A percentile compares a stretch with the other conserved stretches of the same genome.
Evolutionary conservation across 1,140 invertebrate genomes (phyloP).

Genomic region (Trichonephila inaurata): DNA sequence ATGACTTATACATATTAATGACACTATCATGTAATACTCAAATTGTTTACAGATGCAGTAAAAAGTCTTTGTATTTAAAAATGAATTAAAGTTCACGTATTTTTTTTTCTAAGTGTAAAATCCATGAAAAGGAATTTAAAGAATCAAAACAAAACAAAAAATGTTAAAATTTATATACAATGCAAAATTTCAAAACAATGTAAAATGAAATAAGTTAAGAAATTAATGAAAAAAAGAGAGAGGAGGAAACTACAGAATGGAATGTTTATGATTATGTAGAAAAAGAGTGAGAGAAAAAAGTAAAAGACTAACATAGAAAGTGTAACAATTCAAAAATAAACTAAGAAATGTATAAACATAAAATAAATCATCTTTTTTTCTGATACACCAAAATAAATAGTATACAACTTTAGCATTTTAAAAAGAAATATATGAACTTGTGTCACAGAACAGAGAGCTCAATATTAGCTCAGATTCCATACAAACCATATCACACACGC

Average conservation of each 20-base stretch:
- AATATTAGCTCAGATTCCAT: no score
- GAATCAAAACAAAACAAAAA: background rate
- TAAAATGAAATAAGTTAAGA: constrained; percentile 1
- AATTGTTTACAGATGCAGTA: no score
- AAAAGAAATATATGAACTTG: background rate
- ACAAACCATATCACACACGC: no score
- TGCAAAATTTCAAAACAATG: background rate
- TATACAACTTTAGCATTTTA: background rate
- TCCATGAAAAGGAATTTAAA: background rate
- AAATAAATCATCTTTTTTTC: background rate
- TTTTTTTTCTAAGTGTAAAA: background rate
- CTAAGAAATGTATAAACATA: background rate
- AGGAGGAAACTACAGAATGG: background rate
- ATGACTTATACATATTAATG: no score
- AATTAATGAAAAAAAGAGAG: background rate
- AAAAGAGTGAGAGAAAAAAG: background rate
- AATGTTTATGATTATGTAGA: background rate
- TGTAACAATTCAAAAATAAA: constrained; percentile 1
- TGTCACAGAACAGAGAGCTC: no score
- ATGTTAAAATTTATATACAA: background rate
- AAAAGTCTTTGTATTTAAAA: no score
- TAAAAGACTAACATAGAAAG: background rate
- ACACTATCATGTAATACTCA: no score
- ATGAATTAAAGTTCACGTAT: no score
- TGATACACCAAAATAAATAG: no score